Evolutionary conservation across 2,888 invertebrate species (phyloP), one percentile per base, ranked within the genome.

Genomic region (Volucella zonaria): DNA sequence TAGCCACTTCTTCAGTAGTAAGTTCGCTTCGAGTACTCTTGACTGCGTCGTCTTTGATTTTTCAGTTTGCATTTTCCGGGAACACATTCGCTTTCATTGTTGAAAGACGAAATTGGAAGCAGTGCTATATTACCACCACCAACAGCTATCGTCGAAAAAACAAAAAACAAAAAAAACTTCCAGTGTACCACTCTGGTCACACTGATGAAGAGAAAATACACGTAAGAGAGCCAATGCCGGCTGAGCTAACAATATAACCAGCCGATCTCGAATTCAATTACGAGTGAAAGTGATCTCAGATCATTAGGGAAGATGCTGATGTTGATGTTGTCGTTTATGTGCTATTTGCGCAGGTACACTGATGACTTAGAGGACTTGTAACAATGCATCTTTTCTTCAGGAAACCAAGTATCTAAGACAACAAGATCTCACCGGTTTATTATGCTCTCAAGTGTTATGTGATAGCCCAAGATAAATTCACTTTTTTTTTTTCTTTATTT

Each of bases 1-100:
- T n/a, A 18, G 14, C 58, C 15, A 43, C 11, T 42, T 11, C 12
- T 14, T 42, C 43, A 23, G 51, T 31, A 52, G 51, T 15, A 51
- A 31, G 23, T 40, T 31, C 31, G 40, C 11, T 15, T 38, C 15
- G 40, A 42, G 43, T 31, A 45, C 62, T 62, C 42, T 45, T 66
- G 42, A n/a, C 71, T 59, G 71, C 14, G 45, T 54, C 62, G 62
- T 62, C 64, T 68, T 68, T 51, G 79, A 61, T 75, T 66, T 71
- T 38, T 6, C 4, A 78, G 66, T 78, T 58, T 74, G 18, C 67
- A 49, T 54, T 70, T 79, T 82, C 58, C 74, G 74, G 73, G 70
- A 76, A 64, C 58, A 83, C 70, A 75, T 79, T 83, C 79, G 79
- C 83, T 83, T 83, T 83, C 83, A 49, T 83, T 78, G 45, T 40